Evolutionary conservation across 2,797 vertebrate genomes (phyloP).

Genomic region (Xenopus petersii): DNA sequence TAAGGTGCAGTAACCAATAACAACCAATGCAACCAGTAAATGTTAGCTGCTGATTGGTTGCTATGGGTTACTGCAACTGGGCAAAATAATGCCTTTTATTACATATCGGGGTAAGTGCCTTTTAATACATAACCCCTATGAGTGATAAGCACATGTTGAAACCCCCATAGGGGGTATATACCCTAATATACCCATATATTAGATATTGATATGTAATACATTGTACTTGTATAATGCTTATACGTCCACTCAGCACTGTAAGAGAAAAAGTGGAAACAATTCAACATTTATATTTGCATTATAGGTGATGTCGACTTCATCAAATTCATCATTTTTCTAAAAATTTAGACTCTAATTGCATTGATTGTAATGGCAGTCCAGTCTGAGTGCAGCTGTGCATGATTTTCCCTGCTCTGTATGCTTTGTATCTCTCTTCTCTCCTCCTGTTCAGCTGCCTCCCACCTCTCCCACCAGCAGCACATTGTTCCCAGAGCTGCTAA

Average conservation of each 20-base stretch:
- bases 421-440: slow-evolving; percentile 11
- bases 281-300: too few species aligned
- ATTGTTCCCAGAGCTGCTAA: slow-evolving; percentile 42
- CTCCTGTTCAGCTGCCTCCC: not conserved
- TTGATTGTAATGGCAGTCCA: not conserved
- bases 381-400: not conserved
- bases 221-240: too few species aligned
- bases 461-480: slow-evolving; percentile 25
- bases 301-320: too few species aligned
- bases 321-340: too few species aligned
- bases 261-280: too few species aligned
- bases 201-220: too few species aligned
- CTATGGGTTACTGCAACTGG: not conserved
- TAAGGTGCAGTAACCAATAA: too few species aligned
- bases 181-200: too few species aligned
- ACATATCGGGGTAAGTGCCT: not conserved
- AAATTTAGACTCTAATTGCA: not conserved
- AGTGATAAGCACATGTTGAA: too few species aligned
- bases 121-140: not conserved
- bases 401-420: not conserved
- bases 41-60: not conserved
- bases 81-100: not conserved
- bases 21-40: too few species aligned
- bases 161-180: too few species aligned
- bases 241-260: too few species aligned